Percentiles rank a stretch among this genome's conserved stretches.
phyloP scores from a whole-genome alignment of 2,888 invertebrate genomes.

The Drosophila mimetica region DNA sequence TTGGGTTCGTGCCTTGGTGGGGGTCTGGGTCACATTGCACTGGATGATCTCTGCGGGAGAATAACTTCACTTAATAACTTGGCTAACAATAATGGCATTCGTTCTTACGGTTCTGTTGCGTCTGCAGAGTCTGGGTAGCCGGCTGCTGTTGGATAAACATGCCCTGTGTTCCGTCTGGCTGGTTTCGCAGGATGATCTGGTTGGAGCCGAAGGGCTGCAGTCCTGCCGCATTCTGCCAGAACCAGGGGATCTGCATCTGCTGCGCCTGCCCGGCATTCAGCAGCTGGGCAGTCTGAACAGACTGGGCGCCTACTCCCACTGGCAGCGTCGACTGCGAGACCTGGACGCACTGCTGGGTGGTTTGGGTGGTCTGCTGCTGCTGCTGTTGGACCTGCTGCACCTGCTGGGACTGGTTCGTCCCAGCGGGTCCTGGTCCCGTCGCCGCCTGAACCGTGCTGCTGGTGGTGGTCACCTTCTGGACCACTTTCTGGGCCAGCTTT shows the following conservation, averaged over 20 bases:
- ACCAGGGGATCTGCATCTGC: constrained; percentile 93
- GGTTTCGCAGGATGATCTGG: constrained; percentile 87
- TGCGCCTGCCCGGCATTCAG: constrained; percentile 87
- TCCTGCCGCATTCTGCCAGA: constrained; percentile 88
- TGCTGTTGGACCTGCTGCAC: constrained; percentile 83
- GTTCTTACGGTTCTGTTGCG: constrained; percentile 87
- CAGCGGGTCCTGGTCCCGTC: constrained; percentile 80
- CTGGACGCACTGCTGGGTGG: constrained; percentile 89
- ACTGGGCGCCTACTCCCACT: constrained; percentile 86
- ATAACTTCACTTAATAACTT: not conserved
- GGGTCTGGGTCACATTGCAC: constrained; percentile 82
- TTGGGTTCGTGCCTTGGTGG: constrained; percentile 85
- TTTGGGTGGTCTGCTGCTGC: constrained; percentile 80
- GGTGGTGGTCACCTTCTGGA: constrained; percentile 85
- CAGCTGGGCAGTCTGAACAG: constrained; percentile 88
- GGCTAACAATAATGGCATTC: constrained; percentile 56
- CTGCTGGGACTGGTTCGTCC: constrained; percentile 54
- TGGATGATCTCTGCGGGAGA: constrained; percentile 82
- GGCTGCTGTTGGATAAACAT: constrained; percentile 91
- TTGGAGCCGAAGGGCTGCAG: constrained; percentile 87
- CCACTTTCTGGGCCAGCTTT: constrained; percentile 85
- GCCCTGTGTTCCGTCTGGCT: constrained; percentile 89
- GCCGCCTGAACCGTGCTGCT: constrained; percentile 81
- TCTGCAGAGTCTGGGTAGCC: constrained; percentile 86
- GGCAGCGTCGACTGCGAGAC: constrained; percentile 89